Evolutionary conservation across 2,113 vertebrate genomes (phyloP).

Genomic region (Spea multiplicata): DNA sequence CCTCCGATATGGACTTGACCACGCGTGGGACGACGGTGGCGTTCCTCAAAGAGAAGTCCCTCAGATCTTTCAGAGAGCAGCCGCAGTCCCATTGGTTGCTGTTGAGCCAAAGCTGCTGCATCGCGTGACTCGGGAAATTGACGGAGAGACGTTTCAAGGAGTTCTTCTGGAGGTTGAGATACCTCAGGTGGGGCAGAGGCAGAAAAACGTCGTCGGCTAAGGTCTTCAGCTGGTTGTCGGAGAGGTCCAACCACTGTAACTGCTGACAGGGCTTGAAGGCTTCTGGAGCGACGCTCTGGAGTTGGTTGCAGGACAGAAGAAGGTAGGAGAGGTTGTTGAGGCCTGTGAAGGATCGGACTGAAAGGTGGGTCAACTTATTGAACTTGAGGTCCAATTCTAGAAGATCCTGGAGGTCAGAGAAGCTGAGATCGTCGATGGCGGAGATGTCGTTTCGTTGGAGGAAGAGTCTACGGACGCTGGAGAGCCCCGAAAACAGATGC

Average conservation of each 20-base stretch:
- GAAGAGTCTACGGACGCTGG: constrained; percentile 84
- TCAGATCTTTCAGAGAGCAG: constrained; percentile 73
- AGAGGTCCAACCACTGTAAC: constrained; percentile 78
- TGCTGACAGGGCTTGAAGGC: constrained; percentile 65
- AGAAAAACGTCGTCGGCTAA: constrained; percentile 66
- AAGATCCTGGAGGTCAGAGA: constrained; percentile 75
- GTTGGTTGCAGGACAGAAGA: constrained; percentile 80
- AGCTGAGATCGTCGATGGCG: constrained; percentile 76
- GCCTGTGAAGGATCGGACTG: constrained; percentile 69
- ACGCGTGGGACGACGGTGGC: constrained; percentile 74
- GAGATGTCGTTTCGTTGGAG: constrained; percentile 79
- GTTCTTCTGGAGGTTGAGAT: constrained; percentile 82
- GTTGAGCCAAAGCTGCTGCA: constrained; percentile 87
- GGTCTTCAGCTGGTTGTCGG: constrained; percentile 69
- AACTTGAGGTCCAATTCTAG: constrained; percentile 83
- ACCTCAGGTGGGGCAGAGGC: constrained; percentile 72
- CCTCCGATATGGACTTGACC: constrained; percentile 74
- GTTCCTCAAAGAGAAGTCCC: constrained; percentile 74
- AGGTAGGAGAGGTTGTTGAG: constrained; percentile 86
- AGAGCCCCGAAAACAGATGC: constrained; percentile 77
- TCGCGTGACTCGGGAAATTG: constrained; percentile 44
- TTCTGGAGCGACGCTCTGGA: constrained; percentile 65
- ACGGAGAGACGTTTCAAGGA: constrained; percentile 64
- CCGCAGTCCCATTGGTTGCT: constrained; percentile 88
- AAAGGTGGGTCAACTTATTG: constrained; percentile 77